Conservation (phyloP, 2,797 vertebrate species). For the Podargus strigoides region DNA sequence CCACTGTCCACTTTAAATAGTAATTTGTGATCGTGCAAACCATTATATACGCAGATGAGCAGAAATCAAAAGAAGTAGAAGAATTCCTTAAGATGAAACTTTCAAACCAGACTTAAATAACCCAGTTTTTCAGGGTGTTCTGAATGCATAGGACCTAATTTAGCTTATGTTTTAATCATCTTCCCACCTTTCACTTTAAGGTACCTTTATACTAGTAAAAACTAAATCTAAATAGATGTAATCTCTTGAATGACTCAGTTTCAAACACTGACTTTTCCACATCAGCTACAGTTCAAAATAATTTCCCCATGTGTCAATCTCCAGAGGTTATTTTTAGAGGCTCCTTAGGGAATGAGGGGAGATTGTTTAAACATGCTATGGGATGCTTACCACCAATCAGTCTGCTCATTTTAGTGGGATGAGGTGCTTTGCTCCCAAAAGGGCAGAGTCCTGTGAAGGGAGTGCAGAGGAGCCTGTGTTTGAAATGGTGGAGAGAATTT, state of each 20-base stretch:
- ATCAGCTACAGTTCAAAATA: conserved; percentile 3
- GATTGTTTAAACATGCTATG: neutral
- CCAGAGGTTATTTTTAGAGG: neutral
- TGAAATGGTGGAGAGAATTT: neutral
- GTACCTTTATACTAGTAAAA: neutral
- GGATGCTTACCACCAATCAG: neutral
- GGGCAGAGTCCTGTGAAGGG: neutral
- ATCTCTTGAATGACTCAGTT: neutral
- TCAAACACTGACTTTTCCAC: conserved; percentile 7
- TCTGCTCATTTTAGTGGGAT: neutral
- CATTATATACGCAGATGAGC: neutral
- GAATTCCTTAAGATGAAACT: neutral
- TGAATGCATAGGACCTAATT: neutral
- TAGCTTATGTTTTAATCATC: neutral
- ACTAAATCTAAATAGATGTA: neutral
- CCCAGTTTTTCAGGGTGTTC: neutral
- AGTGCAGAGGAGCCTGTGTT: neutral
- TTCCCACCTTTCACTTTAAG: neutral
- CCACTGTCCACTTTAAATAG: neutral
- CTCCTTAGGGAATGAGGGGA: neutral
- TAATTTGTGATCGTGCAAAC: neutral
- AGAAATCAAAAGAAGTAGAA: neutral
- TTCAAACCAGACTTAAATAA: neutral
- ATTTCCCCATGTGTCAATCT: neutral
- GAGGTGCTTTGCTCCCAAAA: neutral